Conservation (phyloP, 2,888 invertebrate species). For the Icerya purchasi region DNA sequence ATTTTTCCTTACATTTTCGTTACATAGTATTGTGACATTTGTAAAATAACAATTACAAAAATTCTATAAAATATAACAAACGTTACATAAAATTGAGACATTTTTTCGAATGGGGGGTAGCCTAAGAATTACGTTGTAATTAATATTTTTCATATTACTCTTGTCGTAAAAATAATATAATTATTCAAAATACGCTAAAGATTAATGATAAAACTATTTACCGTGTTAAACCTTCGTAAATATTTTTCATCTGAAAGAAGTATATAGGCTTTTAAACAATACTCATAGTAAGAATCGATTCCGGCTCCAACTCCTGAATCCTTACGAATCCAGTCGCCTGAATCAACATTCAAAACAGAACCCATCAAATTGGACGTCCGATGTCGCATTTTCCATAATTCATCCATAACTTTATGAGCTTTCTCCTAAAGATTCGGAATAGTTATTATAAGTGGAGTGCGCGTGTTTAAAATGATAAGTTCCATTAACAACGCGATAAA, state of each 20-base stretch:
- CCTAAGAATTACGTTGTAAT: no score
- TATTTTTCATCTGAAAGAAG: constrained; percentile 84
- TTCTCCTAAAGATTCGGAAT: constrained; percentile 44
- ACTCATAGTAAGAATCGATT: constrained; percentile 97
- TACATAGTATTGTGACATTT: no score
- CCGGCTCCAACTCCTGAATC: constrained; percentile 98
- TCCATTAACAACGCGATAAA: no score
- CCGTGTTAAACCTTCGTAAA: constrained; percentile 66
- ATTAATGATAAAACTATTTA: no score
- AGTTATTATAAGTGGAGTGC: neutral
- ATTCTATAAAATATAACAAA: no score
- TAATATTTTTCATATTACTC: no score
- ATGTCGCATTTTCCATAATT: constrained; percentile 84
- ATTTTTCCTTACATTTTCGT: no score
- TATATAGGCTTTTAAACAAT: constrained; percentile 91
- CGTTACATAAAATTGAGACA: no score
- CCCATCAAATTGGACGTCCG: constrained; percentile 84
- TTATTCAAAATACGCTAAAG: no score
- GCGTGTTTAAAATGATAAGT: neutral
- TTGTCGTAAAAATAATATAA: no score
- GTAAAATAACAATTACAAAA: no score
- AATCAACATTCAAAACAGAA: constrained; percentile 90
- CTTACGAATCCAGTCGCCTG: constrained; percentile 89
- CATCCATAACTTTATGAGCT: constrained; percentile 89
- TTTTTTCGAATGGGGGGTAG: no score